Evolutionary conservation across 2,113 vertebrate species (phyloP).

Genomic region (Lepus europaeus): DNA sequence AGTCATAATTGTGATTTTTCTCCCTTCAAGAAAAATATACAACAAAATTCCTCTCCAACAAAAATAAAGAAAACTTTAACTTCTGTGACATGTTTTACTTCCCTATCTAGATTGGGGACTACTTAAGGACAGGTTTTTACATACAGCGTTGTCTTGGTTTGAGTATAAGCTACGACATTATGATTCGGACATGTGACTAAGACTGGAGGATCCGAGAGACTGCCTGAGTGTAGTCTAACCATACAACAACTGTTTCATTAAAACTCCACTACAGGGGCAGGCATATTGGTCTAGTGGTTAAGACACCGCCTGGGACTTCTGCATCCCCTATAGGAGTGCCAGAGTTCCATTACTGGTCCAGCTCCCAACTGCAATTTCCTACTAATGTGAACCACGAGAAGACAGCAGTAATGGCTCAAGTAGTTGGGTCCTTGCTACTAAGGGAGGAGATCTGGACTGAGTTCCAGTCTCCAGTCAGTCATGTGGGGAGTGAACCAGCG

Average conservation of each 20-base stretch:
- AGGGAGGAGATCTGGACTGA: no score
- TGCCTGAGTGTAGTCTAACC: background rate
- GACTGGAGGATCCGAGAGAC: background rate
- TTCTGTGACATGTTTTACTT: slow-evolving; percentile 41
- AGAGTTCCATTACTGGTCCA: no score
- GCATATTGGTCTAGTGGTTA: no score
- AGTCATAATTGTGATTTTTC: background rate
- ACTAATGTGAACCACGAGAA: no score
- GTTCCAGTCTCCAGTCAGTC: no score
- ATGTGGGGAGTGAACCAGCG: no score
- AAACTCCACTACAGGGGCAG: background rate
- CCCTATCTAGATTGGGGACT: background rate
- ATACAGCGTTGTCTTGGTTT: background rate
- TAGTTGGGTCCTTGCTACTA: no score
- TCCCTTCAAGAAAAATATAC: slow-evolving; percentile 4
- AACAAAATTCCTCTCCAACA: slow-evolving; percentile 27
- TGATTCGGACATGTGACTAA: slow-evolving; percentile 28
- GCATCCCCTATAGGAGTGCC: no score
- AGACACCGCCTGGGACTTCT: no score
- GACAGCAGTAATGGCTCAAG: no score
- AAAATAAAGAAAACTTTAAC: slow-evolving; percentile 63
- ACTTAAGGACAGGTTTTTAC: background rate
- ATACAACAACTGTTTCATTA: slow-evolving; percentile 18
- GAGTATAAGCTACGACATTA: background rate
- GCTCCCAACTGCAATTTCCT: no score